Evolutionary conservation across 2,797 vertebrate species (phyloP), one percentile per base, ranked within the genome.

Genomic region (Mastacembelus armatus): DNA sequence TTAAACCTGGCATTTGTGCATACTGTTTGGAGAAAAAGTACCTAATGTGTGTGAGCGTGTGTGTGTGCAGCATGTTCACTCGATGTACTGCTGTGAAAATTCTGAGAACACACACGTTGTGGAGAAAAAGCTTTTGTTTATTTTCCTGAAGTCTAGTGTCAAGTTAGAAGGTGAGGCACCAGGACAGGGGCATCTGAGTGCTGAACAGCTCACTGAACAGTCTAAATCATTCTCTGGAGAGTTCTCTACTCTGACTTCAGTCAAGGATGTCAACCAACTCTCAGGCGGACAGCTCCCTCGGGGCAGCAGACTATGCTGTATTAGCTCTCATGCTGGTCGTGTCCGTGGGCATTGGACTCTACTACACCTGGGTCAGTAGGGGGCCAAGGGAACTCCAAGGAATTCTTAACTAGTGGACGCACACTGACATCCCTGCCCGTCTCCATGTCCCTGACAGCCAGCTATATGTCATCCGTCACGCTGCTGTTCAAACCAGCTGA

Each of bases 381-480:
- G n/a, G 86, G 85, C 7, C 86, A 88, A 78, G 82, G 84, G 52
- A 93, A 86, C n/a, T 85, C 94, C 4, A 63, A 76, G 26, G 94
- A 96, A 16, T 96, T 96, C 66, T 81, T 98, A 54, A 94, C 89
- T 71, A 95, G 92, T 0, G 93, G 88, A 10, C 91, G 92, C 29
- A 90, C 86, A 1, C 92, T 97, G 93, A 83, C 43, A 0, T 94
- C 95, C 0, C 7, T 95, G n/a, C 95, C 96, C 0, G 95, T 98
- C 30, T 93, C 95, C 0, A 65, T 96, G 14, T 97, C 95, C 2
- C 91, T 97, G 63, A 93, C 94, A 0, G 94, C 95, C 82, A 95
- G 93, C 88, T 96, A 94, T 85, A 96, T 96, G 95, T 97, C 96
- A 0, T 95, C 95, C 0, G 90, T 96, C 81, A 95, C 94, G 0